Percentiles rank a stretch among this genome's conserved stretches.
Evolutionary conservation across 1,140 invertebrate species (phyloP).

Genomic region (Drosophila varians): DNA sequence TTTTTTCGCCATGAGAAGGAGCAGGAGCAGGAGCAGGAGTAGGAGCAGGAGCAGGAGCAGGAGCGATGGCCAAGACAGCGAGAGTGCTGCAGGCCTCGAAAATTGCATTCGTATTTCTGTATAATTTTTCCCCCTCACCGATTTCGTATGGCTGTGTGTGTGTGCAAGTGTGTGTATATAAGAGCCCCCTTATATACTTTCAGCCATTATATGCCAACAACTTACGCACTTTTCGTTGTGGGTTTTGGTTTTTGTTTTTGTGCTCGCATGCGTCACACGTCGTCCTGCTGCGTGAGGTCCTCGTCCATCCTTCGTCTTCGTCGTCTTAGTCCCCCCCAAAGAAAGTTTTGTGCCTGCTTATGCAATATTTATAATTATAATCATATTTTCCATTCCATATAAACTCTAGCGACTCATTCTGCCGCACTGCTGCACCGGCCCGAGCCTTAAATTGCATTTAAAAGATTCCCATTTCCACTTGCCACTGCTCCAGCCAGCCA

Average conservation of each 20-base stretch:
- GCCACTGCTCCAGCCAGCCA: slow-evolving; percentile 1
- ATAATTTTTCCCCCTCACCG: slow-evolving; percentile 44
- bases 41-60: too few relatives aligned
- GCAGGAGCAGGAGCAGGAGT: too few relatives aligned
- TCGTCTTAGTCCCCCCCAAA: neutral
- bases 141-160: too few relatives aligned
- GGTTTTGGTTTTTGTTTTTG: slow-evolving; percentile 66
- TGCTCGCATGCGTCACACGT: slow-evolving; percentile 65
- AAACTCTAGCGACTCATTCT: slow-evolving; percentile 44
- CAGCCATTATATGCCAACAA: slow-evolving; percentile 46
- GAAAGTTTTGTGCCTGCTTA: slow-evolving; percentile 50
- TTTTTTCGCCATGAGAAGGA: slow-evolving; percentile 26
- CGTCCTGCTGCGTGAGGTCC: slow-evolving; percentile 34
- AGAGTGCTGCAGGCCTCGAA: slow-evolving; percentile 60
- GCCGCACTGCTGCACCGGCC: slow-evolving; percentile 42
- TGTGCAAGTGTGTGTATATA: slow-evolving; percentile 19
- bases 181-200: slow-evolving; percentile 34
- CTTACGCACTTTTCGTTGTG: slow-evolving; percentile 71
- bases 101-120: slow-evolving; percentile 62
- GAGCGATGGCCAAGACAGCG: slow-evolving; percentile 56
- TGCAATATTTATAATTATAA: slow-evolving; percentile 66
- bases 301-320: slow-evolving; percentile 1
- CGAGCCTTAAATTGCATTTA: slow-evolving; percentile 60
- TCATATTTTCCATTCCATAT: slow-evolving; percentile 53
- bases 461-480: slow-evolving; percentile 26